Percentiles rank a stretch among this genome's conserved stretches.
These are phyloP conservation scores for Tetragonula carbonaria DNA, from an alignment of 2,888 invertebrate species.

Conservation along the genomic window DNA sequence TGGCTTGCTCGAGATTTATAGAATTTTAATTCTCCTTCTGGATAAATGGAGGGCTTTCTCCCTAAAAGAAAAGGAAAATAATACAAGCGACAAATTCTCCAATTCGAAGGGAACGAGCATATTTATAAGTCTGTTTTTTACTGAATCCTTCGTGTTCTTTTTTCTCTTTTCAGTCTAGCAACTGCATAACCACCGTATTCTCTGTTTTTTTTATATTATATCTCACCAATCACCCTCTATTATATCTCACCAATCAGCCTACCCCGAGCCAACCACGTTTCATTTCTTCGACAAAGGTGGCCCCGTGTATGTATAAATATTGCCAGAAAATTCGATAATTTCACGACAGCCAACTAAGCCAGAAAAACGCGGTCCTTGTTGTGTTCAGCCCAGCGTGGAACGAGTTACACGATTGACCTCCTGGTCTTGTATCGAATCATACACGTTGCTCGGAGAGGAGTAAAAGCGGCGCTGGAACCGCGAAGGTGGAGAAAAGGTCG, in stretches of 20 bases:
- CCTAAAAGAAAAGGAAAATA: too few relatives aligned
- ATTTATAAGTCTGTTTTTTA: not conserved
- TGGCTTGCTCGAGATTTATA: too few relatives aligned
- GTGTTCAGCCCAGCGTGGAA: conserved; percentile 73
- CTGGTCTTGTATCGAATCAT: conserved; percentile 64
- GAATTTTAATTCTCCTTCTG: too few relatives aligned
- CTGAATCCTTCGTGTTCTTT: not conserved
- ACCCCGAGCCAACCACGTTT: conserved; percentile 19
- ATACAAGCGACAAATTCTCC: too few relatives aligned
- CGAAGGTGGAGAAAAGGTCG: conserved; percentile 70
- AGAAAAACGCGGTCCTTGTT: conserved; percentile 68
- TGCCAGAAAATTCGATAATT: conserved; percentile 66
- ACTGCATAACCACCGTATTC: too few relatives aligned
- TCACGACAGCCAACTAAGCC: conserved; percentile 51
- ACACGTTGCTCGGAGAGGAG: conserved; percentile 56
- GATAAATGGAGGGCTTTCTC: too few relatives aligned
- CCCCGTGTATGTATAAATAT: conserved; percentile 53
- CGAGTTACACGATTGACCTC: conserved; percentile 70
- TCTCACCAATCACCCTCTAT: too few relatives aligned
- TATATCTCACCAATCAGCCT: conserved; percentile 6
- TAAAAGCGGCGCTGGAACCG: conserved; percentile 62
- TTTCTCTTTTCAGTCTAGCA: not conserved
- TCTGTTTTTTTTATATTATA: not conserved
- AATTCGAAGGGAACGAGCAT: too few relatives aligned
- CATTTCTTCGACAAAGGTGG: conserved; percentile 52